Conservation (phyloP, 2,113 vertebrate genomes). For the Scortum barcoo region DNA sequence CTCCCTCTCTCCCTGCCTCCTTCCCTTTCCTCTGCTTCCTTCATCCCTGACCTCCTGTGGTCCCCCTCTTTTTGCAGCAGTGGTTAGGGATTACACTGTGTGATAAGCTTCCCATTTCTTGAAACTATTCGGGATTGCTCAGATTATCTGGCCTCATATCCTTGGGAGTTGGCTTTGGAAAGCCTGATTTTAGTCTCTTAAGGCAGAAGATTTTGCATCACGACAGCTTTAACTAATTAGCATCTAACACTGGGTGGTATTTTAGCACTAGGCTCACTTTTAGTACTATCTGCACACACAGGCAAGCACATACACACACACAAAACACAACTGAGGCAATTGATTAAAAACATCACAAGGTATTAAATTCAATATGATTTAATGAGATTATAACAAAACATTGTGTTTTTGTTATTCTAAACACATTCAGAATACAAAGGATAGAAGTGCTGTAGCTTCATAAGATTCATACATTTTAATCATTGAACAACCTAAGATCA, state of each 20-base stretch:
- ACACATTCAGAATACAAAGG: constrained; percentile 33
- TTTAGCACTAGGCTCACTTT: constrained; percentile 81
- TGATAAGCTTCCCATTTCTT: constrained; percentile 89
- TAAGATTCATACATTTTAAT: constrained; percentile 18
- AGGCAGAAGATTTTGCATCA: constrained; percentile 84
- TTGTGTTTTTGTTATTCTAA: constrained; percentile 29
- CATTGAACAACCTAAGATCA: constrained; percentile 28
- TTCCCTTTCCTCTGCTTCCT: constrained; percentile 71
- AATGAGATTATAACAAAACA: constrained; percentile 54
- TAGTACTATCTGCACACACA: constrained; percentile 51
- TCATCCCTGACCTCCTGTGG: constrained; percentile 55
- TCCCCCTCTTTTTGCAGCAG: constrained; percentile 69
- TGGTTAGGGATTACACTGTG: constrained; percentile 85
- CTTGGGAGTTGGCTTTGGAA: constrained; percentile 79
- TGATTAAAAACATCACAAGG: constrained; percentile 23
- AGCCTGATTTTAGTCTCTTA: constrained; percentile 83
- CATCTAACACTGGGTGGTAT: constrained; percentile 76
- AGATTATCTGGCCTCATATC: constrained; percentile 85
- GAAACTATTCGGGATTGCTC: constrained; percentile 85
- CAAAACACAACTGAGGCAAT: constrained; percentile 12
- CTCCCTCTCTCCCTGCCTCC: constrained; percentile 49
- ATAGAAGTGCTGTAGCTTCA: constrained; percentile 36
- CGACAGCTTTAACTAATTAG: constrained; percentile 86
- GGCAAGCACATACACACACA: constrained; percentile 17
- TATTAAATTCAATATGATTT: constrained; percentile 48